Evolutionary conservation across 2,888 invertebrate species (phyloP).

Genomic region (Mythimna ferrago): DNA sequence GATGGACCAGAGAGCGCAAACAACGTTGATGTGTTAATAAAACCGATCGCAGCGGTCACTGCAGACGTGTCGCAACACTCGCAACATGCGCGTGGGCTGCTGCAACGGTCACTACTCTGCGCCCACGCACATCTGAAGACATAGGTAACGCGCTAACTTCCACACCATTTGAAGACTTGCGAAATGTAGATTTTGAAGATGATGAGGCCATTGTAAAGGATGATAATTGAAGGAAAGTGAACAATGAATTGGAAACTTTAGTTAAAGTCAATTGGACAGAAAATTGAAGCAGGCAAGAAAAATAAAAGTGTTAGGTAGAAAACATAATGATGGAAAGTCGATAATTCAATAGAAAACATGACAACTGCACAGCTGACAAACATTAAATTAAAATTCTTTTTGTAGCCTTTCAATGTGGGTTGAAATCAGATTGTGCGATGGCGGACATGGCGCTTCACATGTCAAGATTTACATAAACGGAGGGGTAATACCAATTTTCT

Average conservation of each 20-base stretch:
- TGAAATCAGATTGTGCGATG: constrained; percentile 2
- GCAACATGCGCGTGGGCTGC: constrained; percentile 67
- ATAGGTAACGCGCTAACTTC: constrained; percentile 49
- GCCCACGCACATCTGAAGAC: constrained; percentile 60
- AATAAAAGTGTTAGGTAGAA: constrained; percentile 17
- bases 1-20: constrained; percentile 40
- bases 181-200: constrained; percentile 33
- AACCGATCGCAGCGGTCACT: constrained; percentile 58
- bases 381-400: background rate
- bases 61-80: constrained; percentile 69
- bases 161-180: constrained; percentile 42
- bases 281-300: constrained; percentile 31
- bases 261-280: constrained; percentile 32
- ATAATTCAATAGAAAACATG: constrained; percentile 21
- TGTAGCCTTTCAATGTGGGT: background rate
- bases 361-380: background rate
- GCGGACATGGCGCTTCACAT: background rate
- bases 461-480: constrained; percentile 14
- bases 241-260: constrained; percentile 19
- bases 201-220: constrained; percentile 27
- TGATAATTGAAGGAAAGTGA: constrained; percentile 36
- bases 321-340: constrained; percentile 36
- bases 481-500: constrained; percentile 21
- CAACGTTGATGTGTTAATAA: constrained; percentile 56
- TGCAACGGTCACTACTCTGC: constrained; percentile 72